Percentiles rank a stretch among this genome's conserved stretches.
phyloP scores from a whole-genome alignment of 2,797 vertebrate species.

The Spondyliosoma cantharus region DNA sequence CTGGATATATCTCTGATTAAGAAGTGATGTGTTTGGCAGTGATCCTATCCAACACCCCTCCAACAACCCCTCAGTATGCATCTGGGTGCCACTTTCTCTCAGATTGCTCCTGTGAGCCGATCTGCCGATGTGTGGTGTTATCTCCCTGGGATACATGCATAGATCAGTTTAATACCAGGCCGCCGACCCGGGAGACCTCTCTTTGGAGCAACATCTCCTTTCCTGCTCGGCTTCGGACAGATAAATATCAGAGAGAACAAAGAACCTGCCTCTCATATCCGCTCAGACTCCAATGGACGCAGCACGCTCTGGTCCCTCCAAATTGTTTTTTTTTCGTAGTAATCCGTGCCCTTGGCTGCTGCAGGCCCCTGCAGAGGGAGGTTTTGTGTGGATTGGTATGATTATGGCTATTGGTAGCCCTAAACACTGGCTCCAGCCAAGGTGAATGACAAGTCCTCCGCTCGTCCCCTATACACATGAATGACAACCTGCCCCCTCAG shows the following conservation, averaged over 20 bases:
- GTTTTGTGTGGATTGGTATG: conserved; percentile 58
- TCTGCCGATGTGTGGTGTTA: conserved; percentile 55
- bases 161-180: conserved; percentile 65
- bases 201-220: conserved; percentile 44
- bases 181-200: conserved; percentile 47
- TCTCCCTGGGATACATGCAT: conserved; percentile 60
- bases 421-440: conserved; percentile 68
- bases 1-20: conserved; percentile 22
- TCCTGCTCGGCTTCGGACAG: conserved; percentile 26
- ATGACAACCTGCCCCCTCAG: conserved; percentile 20
- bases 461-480: conserved; percentile 29
- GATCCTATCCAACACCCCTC: neutral
- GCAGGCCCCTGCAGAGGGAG: conserved; percentile 34
- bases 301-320: conserved; percentile 29
- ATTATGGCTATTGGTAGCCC: conserved; percentile 69
- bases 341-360: conserved; percentile 63
- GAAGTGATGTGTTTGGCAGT: conserved; percentile 31
- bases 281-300: conserved; percentile 34
- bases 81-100: conserved; percentile 43
- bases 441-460: conserved; percentile 60
- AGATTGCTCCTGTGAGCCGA: conserved; percentile 32
- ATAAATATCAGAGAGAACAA: conserved; percentile 73
- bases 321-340: conserved; percentile 63
- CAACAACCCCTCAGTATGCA: neutral
- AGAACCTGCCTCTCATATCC: conserved; percentile 57